Percentiles rank a stretch among this genome's conserved stretches.
Evolutionary conservation across 2,797 vertebrate species (phyloP).

Genomic region (Craterocephalus amniculus): DNA sequence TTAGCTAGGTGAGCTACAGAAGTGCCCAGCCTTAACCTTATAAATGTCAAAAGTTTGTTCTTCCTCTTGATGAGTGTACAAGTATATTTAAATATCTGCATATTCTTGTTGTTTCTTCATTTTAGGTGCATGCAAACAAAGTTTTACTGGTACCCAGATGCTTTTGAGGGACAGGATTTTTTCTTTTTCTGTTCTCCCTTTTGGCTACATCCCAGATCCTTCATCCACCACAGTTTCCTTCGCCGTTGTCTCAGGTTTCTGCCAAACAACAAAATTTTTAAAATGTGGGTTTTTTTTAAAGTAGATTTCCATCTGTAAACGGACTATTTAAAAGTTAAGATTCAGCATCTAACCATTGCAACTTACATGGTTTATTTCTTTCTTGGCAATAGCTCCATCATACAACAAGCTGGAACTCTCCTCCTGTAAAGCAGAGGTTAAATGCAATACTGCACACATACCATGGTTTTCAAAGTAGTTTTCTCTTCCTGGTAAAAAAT

Average conservation of each 20-base stretch:
- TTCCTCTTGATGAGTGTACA: background rate
- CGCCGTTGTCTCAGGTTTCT: constrained; percentile 47
- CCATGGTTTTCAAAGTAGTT: background rate
- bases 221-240: constrained; percentile 42
- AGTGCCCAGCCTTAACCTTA: background rate
- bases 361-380: constrained; percentile 60
- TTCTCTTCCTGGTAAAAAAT: background rate
- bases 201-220: constrained; percentile 70
- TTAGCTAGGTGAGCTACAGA: background rate
- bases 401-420: constrained; percentile 61
- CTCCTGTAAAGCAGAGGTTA: constrained; percentile 61
- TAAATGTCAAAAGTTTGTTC: background rate
- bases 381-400: constrained; percentile 49
- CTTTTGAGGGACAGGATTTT: constrained; percentile 12
- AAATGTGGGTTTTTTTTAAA: background rate
- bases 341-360: constrained; percentile 7
- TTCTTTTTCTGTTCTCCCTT: constrained; percentile 11
- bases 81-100: background rate
- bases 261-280: constrained; percentile 25
- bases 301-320: background rate
- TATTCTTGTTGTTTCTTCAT: constrained; percentile 4
- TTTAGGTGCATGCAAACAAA: constrained; percentile 5
- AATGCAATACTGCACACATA: background rate
- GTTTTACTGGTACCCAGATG: background rate
- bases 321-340: background rate